A percentile compares a stretch with the other conserved stretches of the same genome.
Evolutionary conservation across 2,113 vertebrate genomes (phyloP).

Genomic region (Tachycineta bicolor): DNA sequence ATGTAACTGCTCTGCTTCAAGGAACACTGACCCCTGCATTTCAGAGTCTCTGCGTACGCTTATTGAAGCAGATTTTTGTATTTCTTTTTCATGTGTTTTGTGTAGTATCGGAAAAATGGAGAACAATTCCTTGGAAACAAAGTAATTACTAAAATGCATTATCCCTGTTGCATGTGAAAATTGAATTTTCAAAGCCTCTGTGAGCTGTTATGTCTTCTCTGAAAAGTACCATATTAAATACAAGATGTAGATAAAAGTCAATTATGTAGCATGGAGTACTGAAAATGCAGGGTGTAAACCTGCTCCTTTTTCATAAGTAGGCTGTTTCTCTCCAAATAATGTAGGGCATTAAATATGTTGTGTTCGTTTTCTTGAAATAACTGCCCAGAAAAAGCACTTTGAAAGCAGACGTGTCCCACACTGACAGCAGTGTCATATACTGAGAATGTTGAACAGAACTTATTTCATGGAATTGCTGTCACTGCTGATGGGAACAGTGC

Average conservation of each 20-base stretch:
- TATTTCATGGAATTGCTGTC: not conserved
- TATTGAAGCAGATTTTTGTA: not conserved
- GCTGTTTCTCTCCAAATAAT: not conserved
- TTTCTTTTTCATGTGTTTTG: not conserved
- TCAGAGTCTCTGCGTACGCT: not conserved
- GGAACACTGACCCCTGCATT: not conserved
- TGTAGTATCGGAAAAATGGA: not conserved
- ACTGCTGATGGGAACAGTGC: not conserved
- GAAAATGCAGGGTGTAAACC: not conserved
- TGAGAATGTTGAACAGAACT: not conserved
- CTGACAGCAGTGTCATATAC: not conserved
- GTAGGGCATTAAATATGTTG: not conserved
- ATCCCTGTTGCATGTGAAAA: slow-evolving; percentile 17
- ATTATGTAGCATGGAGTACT: not conserved
- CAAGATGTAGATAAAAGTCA: not conserved
- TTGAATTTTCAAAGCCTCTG: slow-evolving; percentile 42
- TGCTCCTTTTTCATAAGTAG: not conserved
- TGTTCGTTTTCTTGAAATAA: not conserved
- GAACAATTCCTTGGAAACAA: not conserved
- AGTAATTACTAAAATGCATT: slow-evolving; percentile 28
- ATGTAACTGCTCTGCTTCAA: not conserved
- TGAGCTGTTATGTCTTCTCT: slow-evolving; percentile 10
- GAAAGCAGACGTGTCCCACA: not conserved
- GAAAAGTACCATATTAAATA: slow-evolving; percentile 9
- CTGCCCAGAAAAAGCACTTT: not conserved